Base-by-base conservation (phyloP, 2,797 vertebrate species). In the Poeciliopsis infans region DNA sequence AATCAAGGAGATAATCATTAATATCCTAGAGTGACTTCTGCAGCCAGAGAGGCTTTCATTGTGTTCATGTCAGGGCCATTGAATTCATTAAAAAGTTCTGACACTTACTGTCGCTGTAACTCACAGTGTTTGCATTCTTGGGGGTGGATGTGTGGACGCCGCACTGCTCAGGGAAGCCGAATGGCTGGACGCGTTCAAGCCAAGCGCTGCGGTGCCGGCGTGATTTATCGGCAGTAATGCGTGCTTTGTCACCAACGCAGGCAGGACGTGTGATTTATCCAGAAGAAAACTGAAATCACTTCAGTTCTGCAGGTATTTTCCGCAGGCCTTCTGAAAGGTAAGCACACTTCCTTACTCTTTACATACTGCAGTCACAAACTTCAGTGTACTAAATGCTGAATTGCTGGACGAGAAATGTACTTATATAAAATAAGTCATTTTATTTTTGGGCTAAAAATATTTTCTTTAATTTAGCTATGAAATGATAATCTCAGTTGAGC, bases 1-100 rank as follows among this genome's bases (percentile, higher is more conserved):
- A 70, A 88, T 89, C 80, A 83, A 61, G 83, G 74, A 77, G 78
- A 86, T 80, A 75, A 79, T 90, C 41, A 85, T 84, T 85, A 70
- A 85, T 84, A 59, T 81, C 61, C 46, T 81, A 83, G 64, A 82
- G 69, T 68, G 73, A 57, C 45, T 59, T 74, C 1, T 46, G 55
- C 25, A 76, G 81, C 86, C 80, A 85, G 77, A 78, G 66, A 78
- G 71, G 41, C 25, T 46, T 70, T 70, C 25, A 46, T 46, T 70
- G 41, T 70, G 23, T 25, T 46, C 25, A 28, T 45, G 41, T 46
- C 41, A n/a, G 66, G 66, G 4, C 41, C 5, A 69, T 45, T 43
- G 66, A 45, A 15, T 69, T 43, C 23, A 69, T 43, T 25, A 69
- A 69, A 69, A 45, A 64, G 39, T 45, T 69, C 39, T 69, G 36